Percentiles rank a stretch among this genome's conserved stretches.
phyloP scores from a whole-genome alignment of 2,888 invertebrate genomes.

The Pycnomerus fuliginosus region DNA sequence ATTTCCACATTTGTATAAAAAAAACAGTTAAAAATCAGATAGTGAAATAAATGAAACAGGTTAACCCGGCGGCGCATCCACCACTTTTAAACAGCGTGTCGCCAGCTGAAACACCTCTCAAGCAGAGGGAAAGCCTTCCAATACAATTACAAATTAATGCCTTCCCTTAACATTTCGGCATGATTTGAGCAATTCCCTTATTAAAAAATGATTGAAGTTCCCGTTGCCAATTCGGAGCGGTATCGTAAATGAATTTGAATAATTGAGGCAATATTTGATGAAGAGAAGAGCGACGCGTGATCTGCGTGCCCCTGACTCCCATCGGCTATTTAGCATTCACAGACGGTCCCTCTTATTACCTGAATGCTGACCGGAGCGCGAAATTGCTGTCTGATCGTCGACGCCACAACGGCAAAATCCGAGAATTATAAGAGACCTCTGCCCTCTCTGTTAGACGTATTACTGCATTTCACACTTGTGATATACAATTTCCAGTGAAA shows the following conservation, averaged over 20 bases:
- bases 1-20: no score
- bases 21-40: no score
- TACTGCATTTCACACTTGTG: conserved; percentile 19
- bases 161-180: no score
- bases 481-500: no score
- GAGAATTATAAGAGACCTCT: conserved; percentile 24
- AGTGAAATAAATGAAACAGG: no score
- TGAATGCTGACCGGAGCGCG: conserved; percentile 40
- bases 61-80: no score
- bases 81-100: no score
- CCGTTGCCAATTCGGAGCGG: conserved; percentile 11
- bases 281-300: conserved; percentile 22
- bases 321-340: conserved; percentile 36
- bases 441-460: conserved; percentile 17
- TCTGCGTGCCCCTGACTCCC: conserved; percentile 23
- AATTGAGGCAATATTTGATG: conserved; percentile 33
- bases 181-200: no score
- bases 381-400: conserved; percentile 35
- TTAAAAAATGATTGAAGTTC: no score
- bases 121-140: no score
- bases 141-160: no score
- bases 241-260: conserved; percentile 26
- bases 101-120: no score
- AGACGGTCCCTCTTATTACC: conserved; percentile 33
- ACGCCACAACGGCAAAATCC: conserved; percentile 13